Conservation (phyloP, 2,888 invertebrate species). For the Cosmia trapezina region DNA sequence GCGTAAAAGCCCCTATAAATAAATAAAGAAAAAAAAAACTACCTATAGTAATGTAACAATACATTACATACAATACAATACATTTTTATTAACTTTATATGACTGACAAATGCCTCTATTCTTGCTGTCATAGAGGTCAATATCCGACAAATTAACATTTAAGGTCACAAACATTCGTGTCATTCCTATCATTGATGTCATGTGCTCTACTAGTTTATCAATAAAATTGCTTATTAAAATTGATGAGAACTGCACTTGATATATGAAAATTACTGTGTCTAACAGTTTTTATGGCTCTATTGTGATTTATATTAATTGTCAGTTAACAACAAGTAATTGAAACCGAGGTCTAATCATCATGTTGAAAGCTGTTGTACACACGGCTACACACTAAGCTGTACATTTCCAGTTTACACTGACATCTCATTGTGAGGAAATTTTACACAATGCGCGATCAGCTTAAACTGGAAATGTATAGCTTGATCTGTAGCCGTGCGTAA, state of each 20-base stretch:
- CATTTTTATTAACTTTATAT: conserved; percentile 19
- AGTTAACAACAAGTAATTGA: conserved; percentile 21
- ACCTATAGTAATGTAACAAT: too few species aligned
- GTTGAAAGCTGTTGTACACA: background rate
- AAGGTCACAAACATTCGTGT: background rate
- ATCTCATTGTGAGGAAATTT: too few species aligned
- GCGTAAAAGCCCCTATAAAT: too few species aligned
- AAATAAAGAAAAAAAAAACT: too few species aligned
- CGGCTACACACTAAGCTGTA: too few species aligned
- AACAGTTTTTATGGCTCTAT: conserved; percentile 23
- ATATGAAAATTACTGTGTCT: conserved; percentile 5
- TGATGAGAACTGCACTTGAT: conserved; percentile 19
- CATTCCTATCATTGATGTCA: conserved; percentile 20
- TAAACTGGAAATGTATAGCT: too few species aligned
- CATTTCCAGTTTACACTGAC: too few species aligned
- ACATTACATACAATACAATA: background rate
- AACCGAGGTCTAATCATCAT: conserved; percentile 9
- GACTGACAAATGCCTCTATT: background rate
- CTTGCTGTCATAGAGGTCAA: background rate
- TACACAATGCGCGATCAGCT: too few species aligned
- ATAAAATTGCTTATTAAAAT: conserved; percentile 27
- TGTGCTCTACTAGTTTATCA: conserved; percentile 13
- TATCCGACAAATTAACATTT: conserved; percentile 6
- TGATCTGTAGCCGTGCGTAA: too few species aligned
- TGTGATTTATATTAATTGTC: conserved; percentile 35